phyloP scores from a whole-genome alignment of 2,113 vertebrate species.

The Dasyornis broadbenti region DNA sequence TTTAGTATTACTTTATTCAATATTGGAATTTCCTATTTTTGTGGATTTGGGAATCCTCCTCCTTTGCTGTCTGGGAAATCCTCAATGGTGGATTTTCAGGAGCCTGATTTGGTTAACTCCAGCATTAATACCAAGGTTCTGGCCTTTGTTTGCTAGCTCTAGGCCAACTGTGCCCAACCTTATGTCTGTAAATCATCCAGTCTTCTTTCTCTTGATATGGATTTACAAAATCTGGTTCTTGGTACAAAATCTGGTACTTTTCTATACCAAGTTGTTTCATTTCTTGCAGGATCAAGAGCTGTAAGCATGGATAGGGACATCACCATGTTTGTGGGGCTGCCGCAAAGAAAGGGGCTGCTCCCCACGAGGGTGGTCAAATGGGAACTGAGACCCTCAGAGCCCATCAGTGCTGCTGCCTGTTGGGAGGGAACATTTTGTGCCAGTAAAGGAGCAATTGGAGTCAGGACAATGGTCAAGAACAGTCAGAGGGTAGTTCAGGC shows the following conservation, averaged over 20 bases:
- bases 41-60: not conserved
- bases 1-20: not conserved
- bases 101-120: not conserved
- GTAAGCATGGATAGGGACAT: accelerated
- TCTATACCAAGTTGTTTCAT: not conserved
- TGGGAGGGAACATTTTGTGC: not conserved
- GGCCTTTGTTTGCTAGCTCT: not conserved
- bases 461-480: not conserved
- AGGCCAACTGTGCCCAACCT: not conserved
- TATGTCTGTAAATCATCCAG: not conserved
- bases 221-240: not conserved
- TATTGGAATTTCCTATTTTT: not conserved
- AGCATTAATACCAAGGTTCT: not conserved
- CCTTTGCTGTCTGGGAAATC: not conserved
- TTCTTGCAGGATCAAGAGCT: not conserved
- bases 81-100: not conserved
- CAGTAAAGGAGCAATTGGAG: not conserved
- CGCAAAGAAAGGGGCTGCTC: not conserved
- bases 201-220: not conserved
- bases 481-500: not conserved
- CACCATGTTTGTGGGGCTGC: not conserved
- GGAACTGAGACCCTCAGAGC: not conserved
- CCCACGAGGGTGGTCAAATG: accelerated
- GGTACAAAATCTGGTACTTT: not conserved
- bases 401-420: not conserved